phyloP scores from a whole-genome alignment of 2,113 vertebrate species.

The Sciurus niger region DNA sequence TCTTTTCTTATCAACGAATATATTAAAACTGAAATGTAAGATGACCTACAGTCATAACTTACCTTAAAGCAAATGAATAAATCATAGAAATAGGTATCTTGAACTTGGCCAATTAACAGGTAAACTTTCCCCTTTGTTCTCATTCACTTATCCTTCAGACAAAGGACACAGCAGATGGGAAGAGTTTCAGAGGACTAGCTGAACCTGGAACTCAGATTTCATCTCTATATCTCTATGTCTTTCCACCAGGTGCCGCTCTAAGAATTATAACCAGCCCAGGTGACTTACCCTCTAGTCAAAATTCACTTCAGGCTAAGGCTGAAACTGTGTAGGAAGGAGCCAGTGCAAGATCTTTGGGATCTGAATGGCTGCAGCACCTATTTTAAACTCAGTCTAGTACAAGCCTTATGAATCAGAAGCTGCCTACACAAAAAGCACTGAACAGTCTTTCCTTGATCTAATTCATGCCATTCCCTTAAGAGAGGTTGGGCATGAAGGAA shows the following conservation, averaged over 20 bases:
- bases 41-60: neutral
- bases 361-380: neutral
- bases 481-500: neutral
- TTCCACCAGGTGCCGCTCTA: neutral
- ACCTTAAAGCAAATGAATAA: conserved; percentile 1
- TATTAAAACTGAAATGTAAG: neutral
- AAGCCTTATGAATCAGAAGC: neutral
- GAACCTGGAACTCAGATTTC: neutral
- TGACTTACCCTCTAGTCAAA: neutral
- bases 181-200: neutral
- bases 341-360: neutral
- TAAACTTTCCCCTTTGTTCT: neutral
- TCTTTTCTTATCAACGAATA: conserved; percentile 31
- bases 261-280: neutral
- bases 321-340: neutral
- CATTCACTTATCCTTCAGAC: neutral
- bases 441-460: neutral
- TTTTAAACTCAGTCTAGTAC: neutral
- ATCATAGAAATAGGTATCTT: conserved; percentile 23
- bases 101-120: neutral
- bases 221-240: neutral
- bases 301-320: neutral
- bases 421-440: neutral
- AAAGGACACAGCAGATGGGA: neutral
- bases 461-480: neutral